Evolutionary conservation across 2,888 invertebrate genomes (phyloP), one percentile per base, ranked within the genome.

Genomic region (Neocrepidodera transversa): DNA sequence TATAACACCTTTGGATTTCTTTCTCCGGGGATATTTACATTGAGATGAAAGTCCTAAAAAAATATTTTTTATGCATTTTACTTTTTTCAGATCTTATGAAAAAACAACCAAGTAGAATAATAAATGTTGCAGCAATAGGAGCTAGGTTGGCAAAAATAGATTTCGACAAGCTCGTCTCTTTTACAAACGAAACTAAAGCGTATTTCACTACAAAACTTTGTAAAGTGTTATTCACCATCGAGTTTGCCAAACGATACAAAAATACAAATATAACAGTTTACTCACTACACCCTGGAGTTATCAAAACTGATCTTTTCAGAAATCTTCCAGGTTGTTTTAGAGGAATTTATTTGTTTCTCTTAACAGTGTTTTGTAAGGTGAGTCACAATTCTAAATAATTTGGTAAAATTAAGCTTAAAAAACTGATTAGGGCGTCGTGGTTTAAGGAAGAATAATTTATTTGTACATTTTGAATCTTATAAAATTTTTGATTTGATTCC

Each of bases 81-180:
- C 4, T 43, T 35, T 23, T 53, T 59, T 4, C 82, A 36, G 83
- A 81, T 50, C 84, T 85, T 72, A 75, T 86, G 45, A 72, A 69
- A 49, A 66, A 66, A 57, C 58, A 67, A n/a, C 67, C 64, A 11
- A 67, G 69, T 38, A 52, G 67, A 32, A 64, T 71, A 8, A 59
- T 71, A 8, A 71, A 65, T 30, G 69, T 71, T 5, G 53, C 70
- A 11, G 68, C 70, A 3, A 26, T 49, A 8, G 57, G 58, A 8
- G 66, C 66, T 2, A 52, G 50, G 17, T 14, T 47, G 7, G 66
- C 56, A 2, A 53, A 61, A 38, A 50, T 70, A 0, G 50, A 67
- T 45, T 20, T 68, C 14, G 30, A 60, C 10, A 58, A 66, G 30
- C 26, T 71, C 14, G 61, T 64, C 36, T 28, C 40, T 3, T 59